These are phyloP conservation scores for Rachycentron canadum DNA, from an alignment of 2,797 vertebrate genomes.

Conservation along the genomic window DNA sequence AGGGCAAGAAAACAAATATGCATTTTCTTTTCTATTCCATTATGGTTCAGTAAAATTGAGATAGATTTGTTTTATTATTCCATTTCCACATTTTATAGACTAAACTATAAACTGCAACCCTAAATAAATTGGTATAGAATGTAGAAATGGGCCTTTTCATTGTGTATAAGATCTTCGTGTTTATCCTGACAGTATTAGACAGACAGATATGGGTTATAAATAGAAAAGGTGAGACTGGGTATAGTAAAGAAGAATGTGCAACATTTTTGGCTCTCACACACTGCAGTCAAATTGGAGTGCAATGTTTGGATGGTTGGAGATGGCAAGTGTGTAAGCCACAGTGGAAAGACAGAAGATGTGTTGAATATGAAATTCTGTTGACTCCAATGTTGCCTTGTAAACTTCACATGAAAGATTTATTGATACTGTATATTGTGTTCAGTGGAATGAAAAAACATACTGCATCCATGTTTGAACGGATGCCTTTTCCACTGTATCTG, in stretches of 20 bases:
- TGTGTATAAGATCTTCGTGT: background rate
- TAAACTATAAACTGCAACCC: background rate
- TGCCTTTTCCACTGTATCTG: constrained; percentile 8
- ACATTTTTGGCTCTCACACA: constrained; percentile 36
- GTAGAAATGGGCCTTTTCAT: background rate
- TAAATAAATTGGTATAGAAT: background rate
- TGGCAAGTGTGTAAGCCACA: constrained; percentile 9
- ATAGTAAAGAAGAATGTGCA: background rate
- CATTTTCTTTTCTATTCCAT: background rate
- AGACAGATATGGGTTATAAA: constrained; percentile 39
- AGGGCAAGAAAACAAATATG: background rate
- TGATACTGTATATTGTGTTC: constrained; percentile 12
- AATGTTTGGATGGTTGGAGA: constrained; percentile 43
- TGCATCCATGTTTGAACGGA: constrained; percentile 17
- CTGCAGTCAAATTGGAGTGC: constrained; percentile 27
- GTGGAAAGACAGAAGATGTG: constrained; percentile 15
- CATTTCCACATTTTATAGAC: background rate
- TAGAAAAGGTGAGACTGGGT: constrained; percentile 22
- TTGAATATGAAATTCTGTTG: constrained; percentile 43
- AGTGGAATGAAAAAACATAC: constrained; percentile 10
- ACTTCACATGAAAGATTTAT: constrained; percentile 29
- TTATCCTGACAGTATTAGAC: background rate
- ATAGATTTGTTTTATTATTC: background rate
- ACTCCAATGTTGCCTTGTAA: constrained; percentile 25
- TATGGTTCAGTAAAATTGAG: background rate